phyloP scores from a whole-genome alignment of 92 coral and sea anemone species.

The Anthopleura xanthogrammica region DNA sequence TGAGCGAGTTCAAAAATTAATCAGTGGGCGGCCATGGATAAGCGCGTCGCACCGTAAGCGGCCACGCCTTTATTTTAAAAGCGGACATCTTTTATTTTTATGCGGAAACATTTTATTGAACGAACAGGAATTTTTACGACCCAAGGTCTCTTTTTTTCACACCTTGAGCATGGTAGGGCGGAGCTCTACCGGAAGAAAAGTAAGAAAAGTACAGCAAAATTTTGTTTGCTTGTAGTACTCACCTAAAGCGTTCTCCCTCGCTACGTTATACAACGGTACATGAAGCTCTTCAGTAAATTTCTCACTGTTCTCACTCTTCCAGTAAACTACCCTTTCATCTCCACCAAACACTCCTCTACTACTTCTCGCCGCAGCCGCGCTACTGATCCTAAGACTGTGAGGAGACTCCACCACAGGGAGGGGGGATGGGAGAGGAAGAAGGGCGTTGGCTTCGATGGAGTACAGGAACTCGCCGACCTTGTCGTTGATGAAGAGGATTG shows the following conservation, averaged over 20 bases:
- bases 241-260: conserved; percentile 92
- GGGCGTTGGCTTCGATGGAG: conserved; percentile 88
- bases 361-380: conserved; percentile 88
- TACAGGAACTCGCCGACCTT: conserved; percentile 95
- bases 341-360: conserved; percentile 95
- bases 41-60: neutral
- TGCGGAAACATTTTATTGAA: no score
- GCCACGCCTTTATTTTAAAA: no score
- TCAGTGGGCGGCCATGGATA: no score
- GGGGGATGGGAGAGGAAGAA: conserved; percentile 88
- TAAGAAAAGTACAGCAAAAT: no score
- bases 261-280: conserved; percentile 71
- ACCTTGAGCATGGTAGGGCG: no score
- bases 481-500: conserved; percentile 92
- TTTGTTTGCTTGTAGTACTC: conserved; percentile 11
- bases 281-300: conserved; percentile 80
- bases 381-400: conserved; percentile 88
- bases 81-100: no score
- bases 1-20: no score
- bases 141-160: no score
- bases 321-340: conserved; percentile 92
- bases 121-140: no score
- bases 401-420: conserved; percentile 82
- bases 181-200: no score
- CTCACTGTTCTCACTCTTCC: conserved; percentile 91